Evolutionary conservation across 2,113 vertebrate species (phyloP).

Genomic region (Colaptes auratus): DNA sequence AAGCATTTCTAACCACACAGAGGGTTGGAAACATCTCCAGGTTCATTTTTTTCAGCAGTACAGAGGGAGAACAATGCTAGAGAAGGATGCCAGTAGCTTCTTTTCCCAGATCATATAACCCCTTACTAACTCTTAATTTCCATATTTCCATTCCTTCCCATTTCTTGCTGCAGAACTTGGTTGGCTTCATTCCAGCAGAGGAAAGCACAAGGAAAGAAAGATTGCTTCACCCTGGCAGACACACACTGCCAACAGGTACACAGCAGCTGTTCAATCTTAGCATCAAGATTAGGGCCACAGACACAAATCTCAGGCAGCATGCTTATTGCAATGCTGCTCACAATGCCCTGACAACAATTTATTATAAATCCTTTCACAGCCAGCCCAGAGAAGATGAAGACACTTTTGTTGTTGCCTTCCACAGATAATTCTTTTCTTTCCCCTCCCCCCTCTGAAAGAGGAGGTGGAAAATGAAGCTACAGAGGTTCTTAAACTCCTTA

Average conservation of each 20-base stretch:
- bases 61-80: not conserved
- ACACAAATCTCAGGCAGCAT: constrained; percentile 19
- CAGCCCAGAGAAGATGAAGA: constrained; percentile 6
- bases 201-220: constrained; percentile 3
- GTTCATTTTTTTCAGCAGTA: not conserved
- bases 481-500: not conserved
- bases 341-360: constrained; percentile 51
- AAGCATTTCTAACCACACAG: not conserved
- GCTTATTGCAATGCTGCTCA: constrained; percentile 54
- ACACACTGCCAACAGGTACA: constrained; percentile 24
- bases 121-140: not conserved
- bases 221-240: constrained; percentile 8
- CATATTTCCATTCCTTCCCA: not conserved
- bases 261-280: constrained; percentile 53
- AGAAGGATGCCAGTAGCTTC: not conserved
- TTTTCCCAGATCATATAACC: not conserved
- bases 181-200: constrained; percentile 12
- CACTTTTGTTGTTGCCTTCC: constrained; percentile 8
- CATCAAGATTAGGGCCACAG: not conserved
- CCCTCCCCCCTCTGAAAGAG: not conserved
- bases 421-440: not conserved
- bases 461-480: not conserved
- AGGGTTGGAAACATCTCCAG: not conserved
- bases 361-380: constrained; percentile 32
- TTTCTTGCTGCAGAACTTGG: not conserved